Base-by-base conservation (phyloP, 2,888 invertebrate genomes). In the Flexamia atlantica region DNA sequence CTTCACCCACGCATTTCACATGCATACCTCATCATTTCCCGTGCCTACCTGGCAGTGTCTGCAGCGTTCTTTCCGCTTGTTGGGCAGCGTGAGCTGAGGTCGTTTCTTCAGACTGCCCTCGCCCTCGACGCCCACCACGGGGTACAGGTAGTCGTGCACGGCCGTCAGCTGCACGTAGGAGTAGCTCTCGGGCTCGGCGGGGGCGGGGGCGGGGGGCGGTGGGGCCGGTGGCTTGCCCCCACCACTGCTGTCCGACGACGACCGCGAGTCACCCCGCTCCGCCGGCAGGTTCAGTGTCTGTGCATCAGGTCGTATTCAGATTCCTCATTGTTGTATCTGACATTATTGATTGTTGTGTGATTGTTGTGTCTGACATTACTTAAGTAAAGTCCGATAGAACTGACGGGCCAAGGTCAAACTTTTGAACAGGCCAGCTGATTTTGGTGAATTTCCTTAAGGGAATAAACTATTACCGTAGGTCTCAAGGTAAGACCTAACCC, bases 201-300 rank as follows among this genome's bases (percentile, higher is more conserved):
- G 87, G 92, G 92, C 88, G 92, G 92, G 88, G 89, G 89, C 85
- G 89, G 90, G 80, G 89, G 88, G 85, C 92, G 92, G 89, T 92
- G 92, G 86, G 89, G 88, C 84, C 88, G 89, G 89, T 85, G 89
- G 89, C 88, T 50, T 89, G 86, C 68, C 92, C 25, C 64, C 64
- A 12, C 64, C 28, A 14, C 64, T 91, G 84, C 91, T 89, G 90
- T 93, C 95, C 83, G 95, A 95, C 89, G 95, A 95, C 80, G 95
- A 94, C 86, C 95, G 94, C 7, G 95, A 95, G 89, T 96, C 97
- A 89, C 94, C 93, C 86, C 94, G 94, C 89, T 95, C 95, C 89
- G 95, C 93, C 85, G 96, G 96, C 89, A 98, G 93, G 91, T 98
- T 96, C 89, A 98, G 92, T 87, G 97, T 96, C 97, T 97, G 91